Conservation (phyloP, 1,140 invertebrate genomes). For the Fopius arisanus region DNA sequence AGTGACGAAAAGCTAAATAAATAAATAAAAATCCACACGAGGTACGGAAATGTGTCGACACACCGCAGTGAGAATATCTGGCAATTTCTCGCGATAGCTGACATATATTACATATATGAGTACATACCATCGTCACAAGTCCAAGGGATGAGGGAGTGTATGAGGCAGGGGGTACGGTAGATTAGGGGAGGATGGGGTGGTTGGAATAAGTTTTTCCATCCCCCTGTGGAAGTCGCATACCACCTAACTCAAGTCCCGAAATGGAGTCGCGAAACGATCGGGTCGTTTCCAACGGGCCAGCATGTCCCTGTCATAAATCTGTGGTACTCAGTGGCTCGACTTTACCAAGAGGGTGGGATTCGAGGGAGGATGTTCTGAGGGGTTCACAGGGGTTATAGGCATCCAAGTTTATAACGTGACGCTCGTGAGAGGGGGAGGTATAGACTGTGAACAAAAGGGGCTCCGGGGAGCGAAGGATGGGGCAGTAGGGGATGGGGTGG, state of each 20-base stretch:
- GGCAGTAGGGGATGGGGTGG: neutral
- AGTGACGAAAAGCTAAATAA: conserved; percentile 3
- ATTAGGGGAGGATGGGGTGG: too few relatives aligned
- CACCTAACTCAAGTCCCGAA: conserved; percentile 31
- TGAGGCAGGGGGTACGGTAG: neutral
- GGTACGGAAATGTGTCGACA: conserved; percentile 23
- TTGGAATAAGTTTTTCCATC: neutral
- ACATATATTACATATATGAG: conserved; percentile 13
- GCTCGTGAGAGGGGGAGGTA: conserved; percentile 19
- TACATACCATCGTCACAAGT: neutral
- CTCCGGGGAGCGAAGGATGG: neutral
- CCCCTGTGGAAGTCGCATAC: neutral
- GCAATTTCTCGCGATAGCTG: conserved; percentile 15
- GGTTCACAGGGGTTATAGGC: neutral
- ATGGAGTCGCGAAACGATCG: conserved; percentile 47
- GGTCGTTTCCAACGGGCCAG: conserved; percentile 42
- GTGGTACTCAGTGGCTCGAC: conserved; percentile 41
- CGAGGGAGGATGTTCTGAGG: neutral
- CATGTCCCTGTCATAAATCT: conserved; percentile 56
- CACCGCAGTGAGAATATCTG: conserved; percentile 14
- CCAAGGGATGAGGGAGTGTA: too few relatives aligned
- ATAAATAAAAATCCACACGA: neutral
- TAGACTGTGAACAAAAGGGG: neutral
- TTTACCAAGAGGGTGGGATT: conserved; percentile 13
- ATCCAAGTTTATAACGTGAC: conserved; percentile 53